These are phyloP conservation scores for Calliphora vomitoria DNA, from an alignment of 2,888 invertebrate species.

Conservation along the genomic window DNA sequence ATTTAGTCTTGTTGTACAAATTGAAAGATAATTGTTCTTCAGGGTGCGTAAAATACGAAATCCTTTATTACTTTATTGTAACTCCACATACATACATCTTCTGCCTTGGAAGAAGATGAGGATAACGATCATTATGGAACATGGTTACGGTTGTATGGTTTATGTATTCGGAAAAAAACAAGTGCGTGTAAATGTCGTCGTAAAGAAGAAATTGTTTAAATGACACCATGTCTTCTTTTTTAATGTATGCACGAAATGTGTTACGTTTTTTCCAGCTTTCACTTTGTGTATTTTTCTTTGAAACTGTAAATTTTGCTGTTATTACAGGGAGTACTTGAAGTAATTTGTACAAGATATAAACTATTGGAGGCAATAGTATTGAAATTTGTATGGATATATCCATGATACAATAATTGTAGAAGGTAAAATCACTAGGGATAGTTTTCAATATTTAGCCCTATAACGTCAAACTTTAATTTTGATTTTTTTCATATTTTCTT, in stretches of 20 bases:
- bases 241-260: constrained; percentile 51
- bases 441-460: too few species aligned
- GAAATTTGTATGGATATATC: too few species aligned
- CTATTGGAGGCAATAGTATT: too few species aligned
- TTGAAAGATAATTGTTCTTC: constrained; percentile 70
- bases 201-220: constrained; percentile 34
- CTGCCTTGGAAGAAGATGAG: background rate
- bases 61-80: background rate
- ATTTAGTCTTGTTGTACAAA: constrained; percentile 66
- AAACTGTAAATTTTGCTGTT: background rate
- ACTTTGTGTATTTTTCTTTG: constrained; percentile 8
- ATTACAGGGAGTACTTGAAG: background rate
- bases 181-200: constrained; percentile 45
- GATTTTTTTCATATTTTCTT: too few species aligned
- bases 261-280: background rate
- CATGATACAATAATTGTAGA: too few species aligned
- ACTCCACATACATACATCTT: constrained; percentile 1
- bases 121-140: constrained; percentile 12
- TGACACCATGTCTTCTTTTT: constrained; percentile 29
- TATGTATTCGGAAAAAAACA: background rate
- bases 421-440: too few species aligned
- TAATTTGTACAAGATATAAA: background rate
- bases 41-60: constrained; percentile 55
- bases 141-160: constrained; percentile 10
- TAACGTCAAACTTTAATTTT: too few species aligned